Conservation (phyloP, 1,140 invertebrate species). For the Schlechtendalia chinensis region DNA sequence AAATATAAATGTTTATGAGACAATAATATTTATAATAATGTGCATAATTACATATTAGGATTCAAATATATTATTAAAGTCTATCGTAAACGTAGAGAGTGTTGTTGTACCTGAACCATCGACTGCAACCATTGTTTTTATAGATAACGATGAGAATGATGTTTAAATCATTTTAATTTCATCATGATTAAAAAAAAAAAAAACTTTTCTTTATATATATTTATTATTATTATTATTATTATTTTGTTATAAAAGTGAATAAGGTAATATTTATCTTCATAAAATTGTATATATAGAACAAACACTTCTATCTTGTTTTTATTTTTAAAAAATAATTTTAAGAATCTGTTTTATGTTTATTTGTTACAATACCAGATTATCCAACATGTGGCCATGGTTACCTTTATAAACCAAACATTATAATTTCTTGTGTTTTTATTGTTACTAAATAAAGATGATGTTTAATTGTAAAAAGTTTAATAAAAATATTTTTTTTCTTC, state of each 20-base stretch:
- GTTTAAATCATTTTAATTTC: neutral
- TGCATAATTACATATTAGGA: constrained; percentile 24
- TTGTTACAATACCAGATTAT: too few relatives aligned
- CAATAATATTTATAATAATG: neutral
- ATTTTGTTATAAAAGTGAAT: neutral
- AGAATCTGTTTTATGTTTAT: too few relatives aligned
- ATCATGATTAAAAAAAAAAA: neutral
- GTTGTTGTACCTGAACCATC: constrained; percentile 4
- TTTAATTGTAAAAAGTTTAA: too few relatives aligned
- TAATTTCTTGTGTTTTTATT: too few relatives aligned
- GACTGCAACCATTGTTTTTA: constrained; percentile 20
- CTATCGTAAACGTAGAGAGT: constrained; percentile 29
- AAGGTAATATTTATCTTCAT: neutral
- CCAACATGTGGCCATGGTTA: too few relatives aligned
- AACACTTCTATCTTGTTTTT: neutral
- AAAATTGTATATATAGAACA: neutral
- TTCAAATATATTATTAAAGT: neutral
- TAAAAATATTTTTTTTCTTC: too few relatives aligned
- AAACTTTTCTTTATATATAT: neutral
- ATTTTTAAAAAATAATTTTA: neutral
- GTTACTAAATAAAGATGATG: too few relatives aligned
- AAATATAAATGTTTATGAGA: neutral
- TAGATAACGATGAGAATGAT: constrained; percentile 26
- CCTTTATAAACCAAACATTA: too few relatives aligned
- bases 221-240: neutral